phyloP scores from a whole-genome alignment of 2,888 invertebrate genomes.

The Coecobrya sp. region DNA sequence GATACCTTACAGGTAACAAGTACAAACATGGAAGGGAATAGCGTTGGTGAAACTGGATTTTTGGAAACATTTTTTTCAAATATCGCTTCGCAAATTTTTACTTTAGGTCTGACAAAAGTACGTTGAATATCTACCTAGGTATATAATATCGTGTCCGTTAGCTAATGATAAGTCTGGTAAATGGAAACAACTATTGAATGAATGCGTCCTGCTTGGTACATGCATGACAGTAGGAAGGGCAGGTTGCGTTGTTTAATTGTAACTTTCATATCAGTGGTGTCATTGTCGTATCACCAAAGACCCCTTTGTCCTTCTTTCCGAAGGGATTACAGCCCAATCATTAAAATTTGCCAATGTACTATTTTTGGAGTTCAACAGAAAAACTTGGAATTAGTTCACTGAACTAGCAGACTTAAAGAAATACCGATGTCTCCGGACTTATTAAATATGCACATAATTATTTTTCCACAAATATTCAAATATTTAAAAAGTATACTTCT shows the following conservation, averaged over 20 bases:
- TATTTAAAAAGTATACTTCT: slow-evolving; percentile 35
- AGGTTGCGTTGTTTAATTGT: too few species aligned
- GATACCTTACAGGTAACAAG: too few species aligned
- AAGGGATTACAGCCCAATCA: background rate
- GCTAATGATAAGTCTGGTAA: too few species aligned
- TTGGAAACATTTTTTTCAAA: background rate
- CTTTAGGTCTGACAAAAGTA: too few species aligned
- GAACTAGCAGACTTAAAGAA: slow-evolving; percentile 47
- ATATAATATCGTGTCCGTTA: too few species aligned
- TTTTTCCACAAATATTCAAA: slow-evolving; percentile 15
- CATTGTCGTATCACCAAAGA: too few species aligned
- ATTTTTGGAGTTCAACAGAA: background rate
- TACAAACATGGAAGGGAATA: background rate
- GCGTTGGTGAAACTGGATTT: background rate
- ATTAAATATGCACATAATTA: slow-evolving; percentile 59
- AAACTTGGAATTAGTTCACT: slow-evolving; percentile 29
- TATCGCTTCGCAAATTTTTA: background rate
- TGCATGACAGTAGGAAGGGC: too few species aligned
- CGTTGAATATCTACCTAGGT: too few species aligned
- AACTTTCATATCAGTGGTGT: too few species aligned
- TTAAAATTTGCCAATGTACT: slow-evolving; percentile 18
- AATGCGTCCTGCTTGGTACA: too few species aligned
- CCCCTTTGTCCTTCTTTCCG: background rate
- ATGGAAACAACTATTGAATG: too few species aligned
- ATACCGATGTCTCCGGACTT: slow-evolving; percentile 61